Base-by-base conservation (phyloP, 2,888 invertebrate genomes). In the Panorpa germanica region DNA sequence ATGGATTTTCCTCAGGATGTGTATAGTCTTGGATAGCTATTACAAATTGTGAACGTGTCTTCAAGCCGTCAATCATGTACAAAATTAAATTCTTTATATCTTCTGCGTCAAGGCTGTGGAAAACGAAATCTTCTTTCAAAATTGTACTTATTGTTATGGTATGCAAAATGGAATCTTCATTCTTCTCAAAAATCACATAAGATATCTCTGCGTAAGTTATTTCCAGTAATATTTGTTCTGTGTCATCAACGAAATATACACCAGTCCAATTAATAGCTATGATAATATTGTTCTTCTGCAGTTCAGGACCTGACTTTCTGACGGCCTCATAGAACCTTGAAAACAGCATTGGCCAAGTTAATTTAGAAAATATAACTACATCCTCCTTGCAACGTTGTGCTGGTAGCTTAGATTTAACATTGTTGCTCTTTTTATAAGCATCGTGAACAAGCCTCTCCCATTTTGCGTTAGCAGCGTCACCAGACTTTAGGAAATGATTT, bases 201-300 rank as follows among this genome's bases (percentile, higher is more conserved):
- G 75, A 70, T 12, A 93, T 71, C 59, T 93, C 91, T 4, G 82
- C 70, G 54, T 78, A 95, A 5, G 77, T 71, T 41, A 78, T 58
- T 59, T 93, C 90, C 21, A 88, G 58, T 25, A 93, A 61, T 38
- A 93, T 81, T 49, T 82, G 80, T 51, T 93, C 91, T 41, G 80
- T 70, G 50, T 90, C 83, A 52, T 91, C 90, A 1, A 90, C 80
- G 32, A 93, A 75, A 45, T 81, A 90, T 30, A 93, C 70, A 3
- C 93, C 93, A 1, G 81, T 82, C 71, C 88, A 88, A 53, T 95
- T 95, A 4, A 95, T 72, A 3, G 91, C 93, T 34, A 75, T 59
- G 37, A 95, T 74, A 31, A 95, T 83, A 41, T 85, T 73, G 40
- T 72, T 66, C 40, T 65, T 68, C 5, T 61, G 58, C 5, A 76